phyloP scores from a whole-genome alignment of 1,140 invertebrate species.

The Batillaria attramentaria region DNA sequence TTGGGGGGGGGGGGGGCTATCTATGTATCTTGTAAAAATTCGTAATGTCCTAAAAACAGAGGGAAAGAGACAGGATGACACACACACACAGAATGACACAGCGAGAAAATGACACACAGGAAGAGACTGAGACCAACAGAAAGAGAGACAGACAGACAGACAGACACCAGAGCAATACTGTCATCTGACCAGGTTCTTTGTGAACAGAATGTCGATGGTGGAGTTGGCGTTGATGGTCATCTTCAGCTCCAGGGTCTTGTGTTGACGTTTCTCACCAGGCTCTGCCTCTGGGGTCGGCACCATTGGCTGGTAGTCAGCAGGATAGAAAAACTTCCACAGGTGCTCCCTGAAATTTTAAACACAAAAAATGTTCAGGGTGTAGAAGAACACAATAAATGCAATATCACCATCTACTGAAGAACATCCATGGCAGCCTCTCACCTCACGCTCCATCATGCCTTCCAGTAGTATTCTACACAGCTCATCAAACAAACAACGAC shows the following conservation, averaged over 20 bases:
- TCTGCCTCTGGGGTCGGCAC: constrained; percentile 60
- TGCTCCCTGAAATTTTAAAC: constrained; percentile 80
- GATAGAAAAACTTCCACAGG: constrained; percentile 97
- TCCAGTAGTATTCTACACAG: too few species aligned
- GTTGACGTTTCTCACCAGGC: constrained; percentile 88
- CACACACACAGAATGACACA: not conserved
- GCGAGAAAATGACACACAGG: not conserved
- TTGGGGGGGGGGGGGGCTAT: not conserved
- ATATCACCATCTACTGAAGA: too few species aligned
- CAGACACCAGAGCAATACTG: not conserved
- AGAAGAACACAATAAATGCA: too few species aligned
- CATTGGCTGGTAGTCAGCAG: constrained; percentile 73
- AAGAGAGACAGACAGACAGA: not conserved
- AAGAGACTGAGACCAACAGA: not conserved
- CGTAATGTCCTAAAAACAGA: not conserved
- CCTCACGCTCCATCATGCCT: too few species aligned
- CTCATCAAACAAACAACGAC: too few species aligned
- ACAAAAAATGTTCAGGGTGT: constrained; percentile 13
- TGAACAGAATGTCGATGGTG: constrained; percentile 95
- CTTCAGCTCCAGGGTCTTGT: constrained; percentile 93
- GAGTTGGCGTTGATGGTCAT: constrained; percentile 92
- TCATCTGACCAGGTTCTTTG: constrained; percentile 85
- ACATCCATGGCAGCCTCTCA: too few species aligned
- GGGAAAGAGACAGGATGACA: not conserved
- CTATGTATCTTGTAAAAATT: too few species aligned